Evolutionary conservation across 2,113 vertebrate species (phyloP), one percentile per base, ranked within the genome.

Genomic region (Callionymus lyra): DNA sequence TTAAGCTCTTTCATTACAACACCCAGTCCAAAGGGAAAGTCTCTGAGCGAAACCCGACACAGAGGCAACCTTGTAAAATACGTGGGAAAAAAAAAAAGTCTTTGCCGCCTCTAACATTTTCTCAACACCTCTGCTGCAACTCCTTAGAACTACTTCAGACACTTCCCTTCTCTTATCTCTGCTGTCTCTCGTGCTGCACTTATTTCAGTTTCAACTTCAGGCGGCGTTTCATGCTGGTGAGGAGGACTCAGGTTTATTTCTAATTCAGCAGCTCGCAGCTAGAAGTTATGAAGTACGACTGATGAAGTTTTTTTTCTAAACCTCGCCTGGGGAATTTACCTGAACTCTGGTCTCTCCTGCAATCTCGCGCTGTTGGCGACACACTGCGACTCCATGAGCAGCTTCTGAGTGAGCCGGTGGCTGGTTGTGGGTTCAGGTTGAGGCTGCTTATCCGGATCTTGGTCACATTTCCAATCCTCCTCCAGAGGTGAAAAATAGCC

Each of bases 401-500:
- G 84, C 81, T 90, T 90, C 82, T 92, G 89, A 0, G 90, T 86
- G 17, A 94, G 83, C 62, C 83, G 81, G 65, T 72, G 80, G 34
- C 87, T 82, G 4, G 88, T 83, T 0, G 79, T 69, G 0, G 84
- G 73, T 54, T 91, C 88, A n/a, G 82, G 77, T 65, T 76, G 72
- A 2, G 70, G 50, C 37, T 78, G 83, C 4, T 86, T 85, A 32
- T 86, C 85, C 0, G 60, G 47, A 15, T 86, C 89, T 35, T 81
- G 88, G 59, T 89, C 90, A 35, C 90, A 91, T 44, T 83, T 85
- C 93, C 91, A 95, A 44, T 97, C 92, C 79, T 93, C 91, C 0
- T 88, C 91, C 58, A 97, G 62, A 31, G 93, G 94, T 0, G 93
- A 90, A 67, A 98, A 79, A 71, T 91, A 94, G 19, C 89, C 88